Percentiles rank a stretch among this genome's conserved stretches.
Evolutionary conservation across 2,888 invertebrate species (phyloP).

Genomic region (Cancer borealis): DNA sequence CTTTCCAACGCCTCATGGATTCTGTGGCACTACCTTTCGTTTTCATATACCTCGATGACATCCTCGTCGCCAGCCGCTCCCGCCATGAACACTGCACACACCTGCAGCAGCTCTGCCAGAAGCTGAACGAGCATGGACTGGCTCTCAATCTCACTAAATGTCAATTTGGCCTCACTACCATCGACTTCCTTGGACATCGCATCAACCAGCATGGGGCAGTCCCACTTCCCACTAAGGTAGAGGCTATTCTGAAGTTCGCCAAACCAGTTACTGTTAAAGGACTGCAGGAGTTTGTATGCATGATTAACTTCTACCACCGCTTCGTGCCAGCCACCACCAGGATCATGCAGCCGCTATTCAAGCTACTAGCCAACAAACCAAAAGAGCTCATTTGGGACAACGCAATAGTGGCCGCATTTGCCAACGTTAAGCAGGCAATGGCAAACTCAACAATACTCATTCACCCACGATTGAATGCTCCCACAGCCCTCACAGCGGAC

Average conservation of each 20-base stretch:
- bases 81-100: not conserved
- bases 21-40: not conserved
- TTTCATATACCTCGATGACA: slow-evolving; percentile 31
- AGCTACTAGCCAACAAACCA: not conserved
- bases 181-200: slow-evolving; percentile 1
- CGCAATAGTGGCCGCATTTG: not conserved
- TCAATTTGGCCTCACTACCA: slow-evolving; percentile 31
- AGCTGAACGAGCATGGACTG: not conserved
- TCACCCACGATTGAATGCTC: not conserved
- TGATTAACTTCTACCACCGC: slow-evolving; percentile 25
- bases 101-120: slow-evolving; percentile 27
- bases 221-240: slow-evolving; percentile 23
- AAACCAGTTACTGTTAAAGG: not conserved
- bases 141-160: slow-evolving; percentile 40
- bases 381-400: slow-evolving; percentile 35
- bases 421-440: slow-evolving; percentile 14
- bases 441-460: slow-evolving; percentile 42
- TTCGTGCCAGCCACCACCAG: not conserved
- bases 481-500: slow-evolving; percentile 42
- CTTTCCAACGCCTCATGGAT: not conserved
- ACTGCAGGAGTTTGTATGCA: not conserved
- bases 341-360: slow-evolving; percentile 44
- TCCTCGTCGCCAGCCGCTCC: slow-evolving; percentile 9
- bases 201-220: not conserved
- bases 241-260: slow-evolving; percentile 44